phyloP scores from a whole-genome alignment of 2,888 invertebrate species.

The Scaptomyza reducta region DNA sequence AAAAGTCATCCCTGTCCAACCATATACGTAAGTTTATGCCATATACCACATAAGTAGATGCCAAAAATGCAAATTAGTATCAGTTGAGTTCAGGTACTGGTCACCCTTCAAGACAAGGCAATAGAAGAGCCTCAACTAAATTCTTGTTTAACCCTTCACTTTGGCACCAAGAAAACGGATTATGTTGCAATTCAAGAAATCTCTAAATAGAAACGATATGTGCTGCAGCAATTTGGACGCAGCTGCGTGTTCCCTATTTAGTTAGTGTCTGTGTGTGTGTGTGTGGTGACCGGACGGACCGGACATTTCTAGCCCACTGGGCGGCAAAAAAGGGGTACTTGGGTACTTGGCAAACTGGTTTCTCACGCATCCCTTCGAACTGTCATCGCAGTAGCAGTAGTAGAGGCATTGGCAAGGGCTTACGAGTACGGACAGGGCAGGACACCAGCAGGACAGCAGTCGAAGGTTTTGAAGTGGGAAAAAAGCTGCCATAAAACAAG shows the following conservation, averaged over 20 bases:
- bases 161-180: not conserved
- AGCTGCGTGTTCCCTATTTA: conserved; percentile 21
- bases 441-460: conserved; percentile 9
- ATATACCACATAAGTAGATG: not conserved
- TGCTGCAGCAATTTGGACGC: conserved; percentile 9
- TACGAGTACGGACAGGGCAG: conserved; percentile 9
- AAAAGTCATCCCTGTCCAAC: not conserved
- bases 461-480: conserved; percentile 16
- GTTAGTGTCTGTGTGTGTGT: no score
- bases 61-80: conserved; percentile 20
- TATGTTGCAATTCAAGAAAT: conserved; percentile 3
- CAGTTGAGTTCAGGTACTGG: conserved; percentile 3
- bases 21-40: not conserved
- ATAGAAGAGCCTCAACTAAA: not conserved
- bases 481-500: conserved; percentile 49
- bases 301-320: conserved; percentile 55
- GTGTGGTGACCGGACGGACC: conserved; percentile 20
- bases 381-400: conserved; percentile 12
- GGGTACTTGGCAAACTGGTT: conserved; percentile 68
- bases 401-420: conserved; percentile 22
- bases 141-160: not conserved
- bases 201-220: not conserved
- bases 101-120: conserved; percentile 7
- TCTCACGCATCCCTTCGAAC: conserved; percentile 65
- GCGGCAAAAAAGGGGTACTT: conserved; percentile 17